Evolutionary conservation across 2,113 vertebrate species (phyloP).

Genomic region (Zeus faber): DNA sequence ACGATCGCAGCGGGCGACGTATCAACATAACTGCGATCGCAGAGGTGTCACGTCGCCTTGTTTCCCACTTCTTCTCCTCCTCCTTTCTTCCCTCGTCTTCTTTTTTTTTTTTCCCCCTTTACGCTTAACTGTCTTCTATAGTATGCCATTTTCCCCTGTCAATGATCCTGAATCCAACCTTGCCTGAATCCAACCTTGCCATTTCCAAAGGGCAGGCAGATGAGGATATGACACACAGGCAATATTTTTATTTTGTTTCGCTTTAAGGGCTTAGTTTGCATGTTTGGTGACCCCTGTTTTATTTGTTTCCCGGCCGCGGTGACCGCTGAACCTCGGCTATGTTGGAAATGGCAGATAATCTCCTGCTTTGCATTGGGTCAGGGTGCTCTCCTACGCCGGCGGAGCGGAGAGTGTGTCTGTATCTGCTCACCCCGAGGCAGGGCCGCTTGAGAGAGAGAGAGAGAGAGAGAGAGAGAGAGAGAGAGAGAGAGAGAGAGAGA

Average conservation of each 20-base stretch:
- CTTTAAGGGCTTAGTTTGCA: too few relatives aligned
- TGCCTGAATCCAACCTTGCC: constrained; percentile 34
- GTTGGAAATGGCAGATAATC: constrained; percentile 63
- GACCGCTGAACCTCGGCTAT: constrained; percentile 7
- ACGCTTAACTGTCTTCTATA: constrained; percentile 7
- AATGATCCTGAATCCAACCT: constrained; percentile 4
- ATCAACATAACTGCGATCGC: constrained; percentile 23
- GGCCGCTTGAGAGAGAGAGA: not conserved
- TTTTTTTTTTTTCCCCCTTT: too few relatives aligned
- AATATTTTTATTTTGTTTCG: too few relatives aligned
- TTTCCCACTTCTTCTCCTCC: not conserved
- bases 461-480: not conserved
- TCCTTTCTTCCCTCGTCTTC: constrained; percentile 1
- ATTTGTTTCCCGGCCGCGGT: constrained; percentile 5
- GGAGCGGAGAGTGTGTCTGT: too few relatives aligned
- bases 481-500: not conserved
- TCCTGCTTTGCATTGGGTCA: constrained; percentile 68
- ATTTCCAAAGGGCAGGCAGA: too few relatives aligned
- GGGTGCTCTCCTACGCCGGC: too few relatives aligned
- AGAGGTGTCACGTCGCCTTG: too few relatives aligned
- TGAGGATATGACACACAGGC: too few relatives aligned
- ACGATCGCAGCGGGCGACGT: constrained; percentile 38
- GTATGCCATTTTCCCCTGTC: not conserved
- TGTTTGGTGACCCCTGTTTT: not conserved
- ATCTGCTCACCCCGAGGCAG: too few relatives aligned